phyloP scores from a whole-genome alignment of 2,888 invertebrate genomes.

The Anorthoa munda region DNA sequence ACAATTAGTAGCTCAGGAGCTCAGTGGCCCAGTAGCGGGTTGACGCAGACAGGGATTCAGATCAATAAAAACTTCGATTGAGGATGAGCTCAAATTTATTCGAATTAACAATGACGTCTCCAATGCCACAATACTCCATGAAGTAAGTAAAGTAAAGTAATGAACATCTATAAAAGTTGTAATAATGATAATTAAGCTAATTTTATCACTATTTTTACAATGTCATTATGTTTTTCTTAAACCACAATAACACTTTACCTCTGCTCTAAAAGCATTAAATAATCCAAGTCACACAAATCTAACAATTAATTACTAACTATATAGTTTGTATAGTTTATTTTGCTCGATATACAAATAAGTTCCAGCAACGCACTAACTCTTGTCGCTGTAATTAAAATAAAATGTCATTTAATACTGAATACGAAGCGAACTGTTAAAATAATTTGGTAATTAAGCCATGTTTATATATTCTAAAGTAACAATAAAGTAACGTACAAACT shows the following conservation, averaged over 20 bases:
- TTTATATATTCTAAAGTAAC: conserved; percentile 79
- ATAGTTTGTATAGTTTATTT: conserved; percentile 89
- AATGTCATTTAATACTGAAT: conserved; percentile 89
- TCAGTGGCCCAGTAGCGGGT: conserved; percentile 37
- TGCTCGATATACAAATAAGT: conserved; percentile 90
- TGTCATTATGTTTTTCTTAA: conserved; percentile 91
- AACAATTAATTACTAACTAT: conserved; percentile 91
- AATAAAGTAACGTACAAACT: conserved; percentile 83
- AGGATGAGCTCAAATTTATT: conserved; percentile 91
- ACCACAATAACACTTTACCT: conserved; percentile 90
- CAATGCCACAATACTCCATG: conserved; percentile 91
- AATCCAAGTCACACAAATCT: conserved; percentile 91
- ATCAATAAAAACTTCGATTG: conserved; percentile 88
- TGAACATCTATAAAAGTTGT: conserved; percentile 91
- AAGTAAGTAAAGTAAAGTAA: conserved; percentile 90
- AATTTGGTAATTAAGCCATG: conserved; percentile 90
- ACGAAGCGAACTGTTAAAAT: conserved; percentile 86
- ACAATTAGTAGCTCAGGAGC: conserved; percentile 53
- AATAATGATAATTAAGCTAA: conserved; percentile 91
- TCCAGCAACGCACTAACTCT: conserved; percentile 81
- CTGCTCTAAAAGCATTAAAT: conserved; percentile 91
- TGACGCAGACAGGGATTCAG: conserved; percentile 73
- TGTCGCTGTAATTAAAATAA: conserved; percentile 81
- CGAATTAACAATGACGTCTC: conserved; percentile 91
- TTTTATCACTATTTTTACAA: conserved; percentile 91